Evolutionary conservation across 1,140 invertebrate genomes (phyloP).

Genomic region (Galleria mellonella): DNA sequence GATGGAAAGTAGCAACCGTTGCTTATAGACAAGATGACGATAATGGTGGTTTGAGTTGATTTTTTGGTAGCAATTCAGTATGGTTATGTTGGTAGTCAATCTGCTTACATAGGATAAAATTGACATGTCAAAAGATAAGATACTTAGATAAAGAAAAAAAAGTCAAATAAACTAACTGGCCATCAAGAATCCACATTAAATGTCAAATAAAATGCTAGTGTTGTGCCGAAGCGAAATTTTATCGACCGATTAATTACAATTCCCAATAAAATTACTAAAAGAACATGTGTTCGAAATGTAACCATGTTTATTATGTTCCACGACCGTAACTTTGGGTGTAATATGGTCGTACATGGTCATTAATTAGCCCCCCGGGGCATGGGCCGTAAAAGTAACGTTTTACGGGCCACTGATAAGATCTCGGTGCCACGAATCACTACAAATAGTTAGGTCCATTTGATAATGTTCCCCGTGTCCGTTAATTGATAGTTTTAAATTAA

Average conservation of each 20-base stretch:
- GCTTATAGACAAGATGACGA: too few species aligned
- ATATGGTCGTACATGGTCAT: conserved; percentile 38
- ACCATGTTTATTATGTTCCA: conserved; percentile 30
- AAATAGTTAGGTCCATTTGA: too few species aligned
- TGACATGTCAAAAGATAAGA: too few species aligned
- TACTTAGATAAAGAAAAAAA: too few species aligned
- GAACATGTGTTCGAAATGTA: conserved; percentile 45
- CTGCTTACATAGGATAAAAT: too few species aligned
- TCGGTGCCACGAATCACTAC: conserved; percentile 4
- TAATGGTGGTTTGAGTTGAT: too few species aligned
- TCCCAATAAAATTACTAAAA: conserved; percentile 31
- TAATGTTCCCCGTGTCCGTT: conserved; percentile 1
- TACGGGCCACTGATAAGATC: conserved; percentile 29
- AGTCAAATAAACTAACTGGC: too few species aligned
- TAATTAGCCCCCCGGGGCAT: conserved; percentile 47
- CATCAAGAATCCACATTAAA: too few species aligned
- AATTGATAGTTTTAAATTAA: conserved; percentile 1
- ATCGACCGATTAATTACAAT: conserved; percentile 29
- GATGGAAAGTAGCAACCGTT: too few species aligned
- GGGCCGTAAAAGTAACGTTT: conserved; percentile 38
- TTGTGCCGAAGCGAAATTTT: conserved; percentile 15
- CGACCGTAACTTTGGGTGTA: conserved; percentile 35
- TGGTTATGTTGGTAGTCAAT: too few species aligned
- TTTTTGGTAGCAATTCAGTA: too few species aligned
- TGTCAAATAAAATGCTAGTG: too few species aligned